phyloP scores from a whole-genome alignment of 2,888 invertebrate genomes.

The Tyria jacobaeae region DNA sequence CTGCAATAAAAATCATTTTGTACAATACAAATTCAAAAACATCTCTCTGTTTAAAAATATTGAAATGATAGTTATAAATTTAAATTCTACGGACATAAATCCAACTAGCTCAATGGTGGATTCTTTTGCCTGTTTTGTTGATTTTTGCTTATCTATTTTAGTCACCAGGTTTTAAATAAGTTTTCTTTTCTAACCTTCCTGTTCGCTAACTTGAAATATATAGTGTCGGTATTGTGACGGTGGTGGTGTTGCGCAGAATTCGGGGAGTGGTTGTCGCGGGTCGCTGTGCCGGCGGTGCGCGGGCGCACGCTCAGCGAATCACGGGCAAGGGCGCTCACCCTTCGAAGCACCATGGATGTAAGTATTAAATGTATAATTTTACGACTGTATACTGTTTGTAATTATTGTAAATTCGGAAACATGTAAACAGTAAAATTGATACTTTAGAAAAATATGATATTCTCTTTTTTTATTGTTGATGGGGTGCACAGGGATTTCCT shows the following conservation, averaged over 20 bases:
- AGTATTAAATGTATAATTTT: constrained; percentile 47
- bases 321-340: constrained; percentile 68
- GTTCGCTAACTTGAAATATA: constrained; percentile 27
- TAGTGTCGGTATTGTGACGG: constrained; percentile 47
- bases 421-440: too few species aligned
- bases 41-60: too few species aligned
- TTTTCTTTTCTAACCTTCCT: constrained; percentile 1
- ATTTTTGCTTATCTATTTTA: neutral
- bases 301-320: constrained; percentile 69
- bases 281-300: constrained; percentile 73
- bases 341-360: constrained; percentile 75
- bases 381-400: neutral
- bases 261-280: constrained; percentile 83
- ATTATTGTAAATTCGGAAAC: neutral
- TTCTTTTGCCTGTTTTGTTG: neutral
- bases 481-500: too few species aligned
- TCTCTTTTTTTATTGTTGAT: neutral
- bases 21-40: too few species aligned
- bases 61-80: too few species aligned
- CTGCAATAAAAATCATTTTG: too few species aligned
- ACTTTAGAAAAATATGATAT: neutral
- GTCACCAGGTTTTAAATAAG: neutral
- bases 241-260: constrained; percentile 71
- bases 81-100: too few species aligned
- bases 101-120: neutral